Percentiles rank a stretch among this genome's conserved stretches.
These are phyloP conservation scores for Drosophila cardini DNA, from an alignment of 1,140 invertebrate species.

Conservation along the genomic window DNA sequence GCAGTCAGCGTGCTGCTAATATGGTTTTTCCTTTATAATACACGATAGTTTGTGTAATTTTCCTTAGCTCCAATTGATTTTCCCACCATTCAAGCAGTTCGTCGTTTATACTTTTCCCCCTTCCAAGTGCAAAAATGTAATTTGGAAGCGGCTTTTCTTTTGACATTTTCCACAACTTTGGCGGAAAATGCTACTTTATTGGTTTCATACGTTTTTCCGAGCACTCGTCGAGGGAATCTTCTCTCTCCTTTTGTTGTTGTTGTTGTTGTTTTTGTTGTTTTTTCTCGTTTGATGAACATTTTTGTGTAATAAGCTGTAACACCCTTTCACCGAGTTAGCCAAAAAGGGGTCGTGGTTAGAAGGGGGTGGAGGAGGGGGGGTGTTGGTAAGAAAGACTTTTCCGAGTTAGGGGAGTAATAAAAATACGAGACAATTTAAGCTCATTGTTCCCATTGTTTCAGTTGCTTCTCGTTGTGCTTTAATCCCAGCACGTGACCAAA, in stretches of 20 bases:
- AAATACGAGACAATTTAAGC: conserved; percentile 70
- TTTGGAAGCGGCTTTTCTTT: conserved; percentile 9
- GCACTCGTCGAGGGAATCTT: not conserved
- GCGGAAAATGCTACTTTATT: conserved; percentile 41
- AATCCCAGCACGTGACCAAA: conserved; percentile 33
- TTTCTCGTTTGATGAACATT: conserved; percentile 35
- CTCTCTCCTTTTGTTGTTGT: too few relatives aligned
- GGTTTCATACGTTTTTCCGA: conserved; percentile 36
- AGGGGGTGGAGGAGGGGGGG: not conserved
- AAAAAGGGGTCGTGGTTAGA: too few relatives aligned
- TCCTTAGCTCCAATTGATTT: too few relatives aligned
- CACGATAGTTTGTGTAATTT: too few relatives aligned
- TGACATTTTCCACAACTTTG: conserved; percentile 5
- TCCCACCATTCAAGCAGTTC: too few relatives aligned
- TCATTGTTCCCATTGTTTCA: not conserved
- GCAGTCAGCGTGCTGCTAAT: too few relatives aligned
- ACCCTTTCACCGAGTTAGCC: conserved; percentile 31
- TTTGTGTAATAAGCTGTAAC: conserved; percentile 52
- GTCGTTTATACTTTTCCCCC: not conserved
- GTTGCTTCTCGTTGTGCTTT: conserved; percentile 38
- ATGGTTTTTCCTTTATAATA: too few relatives aligned
- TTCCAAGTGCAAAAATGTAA: not conserved
- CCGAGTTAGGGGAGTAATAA: conserved; percentile 43
- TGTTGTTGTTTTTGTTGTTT: conserved; percentile 11
- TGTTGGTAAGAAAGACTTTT: not conserved